Evolutionary conservation across 2,797 vertebrate species (phyloP).

Genomic region (Sebastes cheni): DNA sequence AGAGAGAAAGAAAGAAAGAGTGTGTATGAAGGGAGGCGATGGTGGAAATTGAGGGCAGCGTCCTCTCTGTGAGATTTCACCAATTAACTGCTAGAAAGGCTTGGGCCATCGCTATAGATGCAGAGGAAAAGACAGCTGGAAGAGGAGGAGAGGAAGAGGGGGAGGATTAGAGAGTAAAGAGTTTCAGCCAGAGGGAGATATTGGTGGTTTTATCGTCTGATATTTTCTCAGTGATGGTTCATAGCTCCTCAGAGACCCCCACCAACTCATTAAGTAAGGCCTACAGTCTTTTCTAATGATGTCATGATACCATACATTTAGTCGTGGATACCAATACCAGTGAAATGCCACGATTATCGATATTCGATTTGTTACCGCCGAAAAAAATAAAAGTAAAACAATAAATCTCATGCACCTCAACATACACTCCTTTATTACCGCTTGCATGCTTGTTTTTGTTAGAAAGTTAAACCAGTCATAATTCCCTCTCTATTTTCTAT

Average conservation of each 20-base stretch:
- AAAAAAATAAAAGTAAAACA: no score
- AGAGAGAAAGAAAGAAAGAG: not conserved
- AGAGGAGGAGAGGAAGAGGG: not conserved
- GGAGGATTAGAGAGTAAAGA: not conserved
- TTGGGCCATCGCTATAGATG: not conserved
- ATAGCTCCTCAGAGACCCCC: not conserved
- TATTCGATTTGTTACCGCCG: no score
- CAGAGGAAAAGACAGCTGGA: not conserved
- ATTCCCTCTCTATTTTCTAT: no score
- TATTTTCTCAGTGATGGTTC: conserved; percentile 19
- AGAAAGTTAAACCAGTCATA: no score
- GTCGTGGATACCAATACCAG: no score
- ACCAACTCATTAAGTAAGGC: not conserved
- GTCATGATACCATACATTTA: no score
- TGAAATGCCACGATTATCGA: no score
- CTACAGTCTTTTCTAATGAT: not conserved
- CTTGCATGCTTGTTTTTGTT: no score
- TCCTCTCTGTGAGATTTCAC: conserved; percentile 35
- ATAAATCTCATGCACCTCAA: no score
- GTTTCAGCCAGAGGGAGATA: not conserved
- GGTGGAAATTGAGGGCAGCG: conserved; percentile 47
- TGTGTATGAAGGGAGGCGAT: not conserved
- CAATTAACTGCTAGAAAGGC: conserved; percentile 32
- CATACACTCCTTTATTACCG: no score
- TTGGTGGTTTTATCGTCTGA: not conserved